Base-by-base conservation (phyloP, 2,888 invertebrate species). In the Ganaspis brasiliensis region DNA sequence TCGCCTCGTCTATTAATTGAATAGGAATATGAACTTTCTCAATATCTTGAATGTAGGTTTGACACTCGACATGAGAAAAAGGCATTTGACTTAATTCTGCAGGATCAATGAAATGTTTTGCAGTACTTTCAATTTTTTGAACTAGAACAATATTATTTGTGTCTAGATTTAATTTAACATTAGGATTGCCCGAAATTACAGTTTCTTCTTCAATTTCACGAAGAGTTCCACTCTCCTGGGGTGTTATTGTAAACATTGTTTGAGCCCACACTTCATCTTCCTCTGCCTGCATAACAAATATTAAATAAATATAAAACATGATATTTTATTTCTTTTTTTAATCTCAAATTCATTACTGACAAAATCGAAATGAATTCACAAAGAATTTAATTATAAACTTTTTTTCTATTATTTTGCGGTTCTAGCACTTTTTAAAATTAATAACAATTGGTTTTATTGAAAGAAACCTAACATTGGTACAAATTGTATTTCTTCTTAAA, bases 11-110 rank as follows among this genome's bases (percentile, higher is more conserved):
- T 5, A 24, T 45, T 14, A 24, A n/a, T 56, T 78, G 72, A 0
- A 78, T 24, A 2, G 84, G 83, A 63, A 87, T 82, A 1, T 78
- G 71, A n/a, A 87, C 84, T 10, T 70, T 77, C 1, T 86, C 80
- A 26, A 84, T 74, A 35, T 87, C 87, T 40, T 84, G 85, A 16
- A 88, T 70, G 55, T 82, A 86, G 0, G 88, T 88, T 70, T 88
- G 88, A 67, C 72, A 83, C 70, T 83, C 79, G 0, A 74, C 78
- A 31, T 85, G 81, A 19, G 55, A 71, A 2, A 59, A 75, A n/a
- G 55, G 37, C 6, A 70, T 45, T 24, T 75, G 26, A 1, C 75
- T 80, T 40, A 82, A 56, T 35, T 85, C 84, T 0, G 37, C 35
- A n/a, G 75, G n/a, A 21, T 82, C 76, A n/a, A 85, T 52, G 9